A percentile compares a stretch with the other conserved stretches of the same genome.
These are phyloP conservation scores for Malurus leucopterus DNA, from an alignment of 2,797 vertebrate species.

Conservation along the genomic window DNA sequence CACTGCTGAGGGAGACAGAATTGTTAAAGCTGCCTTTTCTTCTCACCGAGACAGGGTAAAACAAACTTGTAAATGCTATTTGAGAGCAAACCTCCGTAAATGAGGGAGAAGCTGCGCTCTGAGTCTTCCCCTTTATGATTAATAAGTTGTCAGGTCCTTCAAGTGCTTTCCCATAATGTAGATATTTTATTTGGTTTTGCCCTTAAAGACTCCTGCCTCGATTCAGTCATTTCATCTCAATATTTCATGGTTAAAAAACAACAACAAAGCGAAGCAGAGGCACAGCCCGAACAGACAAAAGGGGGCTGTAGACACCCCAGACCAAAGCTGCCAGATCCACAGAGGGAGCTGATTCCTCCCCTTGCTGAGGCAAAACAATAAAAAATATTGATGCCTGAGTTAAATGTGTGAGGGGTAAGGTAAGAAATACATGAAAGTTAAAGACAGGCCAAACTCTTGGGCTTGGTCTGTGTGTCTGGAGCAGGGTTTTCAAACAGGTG, in stretches of 20 bases:
- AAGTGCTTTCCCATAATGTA: not conserved
- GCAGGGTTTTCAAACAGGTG: not conserved
- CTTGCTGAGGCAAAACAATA: not conserved
- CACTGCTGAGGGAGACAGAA: conserved; percentile 56
- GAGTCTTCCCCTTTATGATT: not conserved
- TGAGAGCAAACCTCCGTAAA: conserved; percentile 18
- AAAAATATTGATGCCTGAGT: not conserved
- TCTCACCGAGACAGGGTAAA: conserved; percentile 24
- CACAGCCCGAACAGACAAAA: conserved; percentile 5
- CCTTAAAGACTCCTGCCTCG: conserved; percentile 13
- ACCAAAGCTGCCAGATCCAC: not conserved
- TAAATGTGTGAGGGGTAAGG: not conserved
- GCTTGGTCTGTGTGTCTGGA: not conserved
- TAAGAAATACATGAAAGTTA: not conserved
- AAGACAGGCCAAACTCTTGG: not conserved
- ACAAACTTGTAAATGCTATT: conserved; percentile 43
- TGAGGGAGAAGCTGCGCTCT: not conserved
- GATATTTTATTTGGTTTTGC: not conserved
- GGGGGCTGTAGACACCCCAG: not conserved
- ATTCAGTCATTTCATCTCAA: not conserved
- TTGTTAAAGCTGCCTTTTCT: conserved; percentile 53
- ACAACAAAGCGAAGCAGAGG: not conserved
- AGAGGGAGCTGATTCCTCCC: not conserved
- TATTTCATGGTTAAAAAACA: not conserved
- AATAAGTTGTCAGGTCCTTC: conserved; percentile 17